Percentiles rank a stretch among this genome's conserved stretches.
These are phyloP conservation scores for Monochamus alternatus DNA, from an alignment of 2,888 invertebrate genomes.

Conservation along the genomic window DNA sequence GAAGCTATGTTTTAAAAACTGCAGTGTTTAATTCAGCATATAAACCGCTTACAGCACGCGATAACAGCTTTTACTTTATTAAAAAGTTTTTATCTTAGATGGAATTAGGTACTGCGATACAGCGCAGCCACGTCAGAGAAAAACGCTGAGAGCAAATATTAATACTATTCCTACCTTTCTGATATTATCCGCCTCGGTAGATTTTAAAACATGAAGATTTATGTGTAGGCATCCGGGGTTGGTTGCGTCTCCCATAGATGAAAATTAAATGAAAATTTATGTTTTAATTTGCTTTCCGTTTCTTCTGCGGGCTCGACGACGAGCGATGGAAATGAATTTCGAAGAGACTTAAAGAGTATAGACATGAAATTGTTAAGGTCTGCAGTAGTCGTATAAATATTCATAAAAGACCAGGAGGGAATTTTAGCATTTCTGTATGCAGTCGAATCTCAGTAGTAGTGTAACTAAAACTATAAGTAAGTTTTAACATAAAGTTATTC, in stretches of 20 bases:
- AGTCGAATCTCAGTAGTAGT: too few species aligned
- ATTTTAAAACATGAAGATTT: slow-evolving; percentile 30
- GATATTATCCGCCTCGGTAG: slow-evolving; percentile 22
- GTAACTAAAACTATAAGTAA: too few species aligned
- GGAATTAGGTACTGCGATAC: slow-evolving; percentile 4
- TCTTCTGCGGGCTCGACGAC: background rate
- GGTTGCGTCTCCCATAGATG: background rate
- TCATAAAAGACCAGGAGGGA: too few species aligned
- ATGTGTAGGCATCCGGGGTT: slow-evolving; percentile 18
- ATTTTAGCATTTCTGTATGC: too few species aligned
- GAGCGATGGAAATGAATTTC: background rate
- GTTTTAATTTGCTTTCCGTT: slow-evolving; percentile 30
- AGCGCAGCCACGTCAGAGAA: slow-evolving; percentile 21
- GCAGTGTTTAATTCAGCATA: slow-evolving; percentile 13
- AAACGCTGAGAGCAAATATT: slow-evolving; percentile 31
- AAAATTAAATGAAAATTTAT: slow-evolving; percentile 27
- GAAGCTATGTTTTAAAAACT: slow-evolving; percentile 12
- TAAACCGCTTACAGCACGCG: background rate
- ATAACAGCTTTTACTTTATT: slow-evolving; percentile 14
- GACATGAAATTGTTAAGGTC: background rate
- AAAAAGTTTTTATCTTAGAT: slow-evolving; percentile 14
- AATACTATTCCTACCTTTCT: slow-evolving; percentile 29
- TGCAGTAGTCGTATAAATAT: too few species aligned
- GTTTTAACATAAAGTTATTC: too few species aligned
- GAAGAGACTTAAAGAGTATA: background rate